A percentile compares a stretch with the other conserved stretches of the same genome.
Conservation (phyloP, 1,140 invertebrate genomes). For the Drosophila pachea region DNA sequence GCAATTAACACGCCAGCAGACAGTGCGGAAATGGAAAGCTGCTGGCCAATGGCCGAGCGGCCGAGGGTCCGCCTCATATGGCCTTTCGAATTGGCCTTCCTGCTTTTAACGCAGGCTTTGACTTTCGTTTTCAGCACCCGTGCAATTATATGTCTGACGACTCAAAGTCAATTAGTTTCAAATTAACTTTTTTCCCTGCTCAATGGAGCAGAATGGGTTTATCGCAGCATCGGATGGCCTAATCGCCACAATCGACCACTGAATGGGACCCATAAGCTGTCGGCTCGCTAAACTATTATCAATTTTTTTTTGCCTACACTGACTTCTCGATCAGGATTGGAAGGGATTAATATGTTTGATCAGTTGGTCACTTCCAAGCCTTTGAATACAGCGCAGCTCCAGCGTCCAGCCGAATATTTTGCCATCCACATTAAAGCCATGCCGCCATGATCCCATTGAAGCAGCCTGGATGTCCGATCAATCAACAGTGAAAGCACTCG, state of each 20-base stretch:
- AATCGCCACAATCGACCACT: not conserved
- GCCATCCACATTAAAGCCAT: no score
- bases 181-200: constrained; percentile 60
- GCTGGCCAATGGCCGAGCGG: constrained; percentile 25
- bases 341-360: no score
- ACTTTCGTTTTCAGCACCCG: constrained; percentile 14
- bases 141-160: constrained; percentile 63
- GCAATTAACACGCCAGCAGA: constrained; percentile 75
- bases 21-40: constrained; percentile 68
- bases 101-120: constrained; percentile 17
- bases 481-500: not conserved
- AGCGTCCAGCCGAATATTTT: no score
- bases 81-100: constrained; percentile 34
- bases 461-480: no score
- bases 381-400: no score
- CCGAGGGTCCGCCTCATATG: constrained; percentile 14
- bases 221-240: constrained; percentile 15
- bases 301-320: no score
- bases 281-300: no score
- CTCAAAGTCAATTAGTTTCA: constrained; percentile 70
- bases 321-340: no score
- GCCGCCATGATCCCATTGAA: no score
- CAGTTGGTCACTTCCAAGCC: no score
- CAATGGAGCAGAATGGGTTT: not conserved
- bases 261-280: no score